phyloP scores from a whole-genome alignment of 2,797 vertebrate genomes.

The Pteropus rufus region DNA sequence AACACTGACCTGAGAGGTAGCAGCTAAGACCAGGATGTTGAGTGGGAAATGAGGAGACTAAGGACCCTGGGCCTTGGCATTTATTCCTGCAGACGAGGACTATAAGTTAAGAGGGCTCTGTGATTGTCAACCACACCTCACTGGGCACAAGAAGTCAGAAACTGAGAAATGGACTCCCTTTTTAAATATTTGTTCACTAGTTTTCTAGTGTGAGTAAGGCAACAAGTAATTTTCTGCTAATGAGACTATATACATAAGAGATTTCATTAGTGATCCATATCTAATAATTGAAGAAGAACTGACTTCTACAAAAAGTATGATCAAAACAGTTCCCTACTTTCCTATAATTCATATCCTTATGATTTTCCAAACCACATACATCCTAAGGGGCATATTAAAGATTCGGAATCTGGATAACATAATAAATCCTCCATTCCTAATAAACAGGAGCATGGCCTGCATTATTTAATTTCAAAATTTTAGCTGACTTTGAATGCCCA shows the following conservation, averaged over 20 bases:
- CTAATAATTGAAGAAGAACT: neutral
- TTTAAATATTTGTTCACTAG: neutral
- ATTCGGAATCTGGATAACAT: slow-evolving; percentile 5
- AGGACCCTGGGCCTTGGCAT: neutral
- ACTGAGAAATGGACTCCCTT: neutral
- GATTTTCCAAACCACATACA: slow-evolving; percentile 11
- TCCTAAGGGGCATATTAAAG: slow-evolving; percentile 10
- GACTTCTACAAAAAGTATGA: neutral
- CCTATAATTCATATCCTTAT: neutral
- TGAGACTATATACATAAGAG: neutral
- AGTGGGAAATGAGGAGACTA: neutral
- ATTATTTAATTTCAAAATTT: neutral
- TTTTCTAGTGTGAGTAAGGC: neutral
- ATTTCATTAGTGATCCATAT: slow-evolving; percentile 28
- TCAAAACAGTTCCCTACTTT: neutral
- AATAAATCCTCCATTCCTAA: slow-evolving; percentile 29
- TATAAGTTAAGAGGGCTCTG: neutral
- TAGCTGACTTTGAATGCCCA: neutral
- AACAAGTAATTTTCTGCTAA: neutral
- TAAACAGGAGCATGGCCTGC: neutral
- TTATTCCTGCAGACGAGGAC: neutral
- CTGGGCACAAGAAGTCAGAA: neutral
- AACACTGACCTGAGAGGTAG: neutral
- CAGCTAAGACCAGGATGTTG: neutral
- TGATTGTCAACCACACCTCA: neutral